These are phyloP conservation scores for Luidia sarsii DNA, from an alignment of 53 echinoderm and acorn worm genomes.

Conservation along the genomic window DNA sequence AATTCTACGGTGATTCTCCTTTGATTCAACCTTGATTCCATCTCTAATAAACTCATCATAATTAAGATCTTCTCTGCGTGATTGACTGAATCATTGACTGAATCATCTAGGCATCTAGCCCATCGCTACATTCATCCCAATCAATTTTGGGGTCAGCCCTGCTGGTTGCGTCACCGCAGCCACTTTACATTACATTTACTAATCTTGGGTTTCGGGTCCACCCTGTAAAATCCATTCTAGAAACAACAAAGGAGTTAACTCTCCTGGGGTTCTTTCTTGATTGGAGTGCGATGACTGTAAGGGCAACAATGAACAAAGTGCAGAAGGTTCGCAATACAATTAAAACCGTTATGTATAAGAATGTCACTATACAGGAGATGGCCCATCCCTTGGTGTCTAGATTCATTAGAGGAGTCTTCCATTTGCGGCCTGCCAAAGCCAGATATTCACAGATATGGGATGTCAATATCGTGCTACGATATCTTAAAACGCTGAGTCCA, in stretches of 20 bases:
- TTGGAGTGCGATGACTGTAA: slow-evolving; percentile 49
- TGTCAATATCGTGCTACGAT: slow-evolving; percentile 21
- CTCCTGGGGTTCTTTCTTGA: slow-evolving; percentile 45
- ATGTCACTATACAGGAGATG: slow-evolving; percentile 30
- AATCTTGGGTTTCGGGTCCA: slow-evolving; percentile 31
- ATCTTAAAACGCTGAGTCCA: background rate
- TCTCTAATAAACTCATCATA: too few relatives aligned
- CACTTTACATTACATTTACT: background rate
- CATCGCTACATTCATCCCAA: too few relatives aligned
- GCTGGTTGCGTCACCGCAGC: too few relatives aligned
- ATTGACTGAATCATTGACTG: too few relatives aligned
- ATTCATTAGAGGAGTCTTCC: slow-evolving; percentile 54
- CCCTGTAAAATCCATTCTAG: slow-evolving; percentile 42
- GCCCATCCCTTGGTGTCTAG: slow-evolving; percentile 52
- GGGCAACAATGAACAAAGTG: slow-evolving; percentile 25
- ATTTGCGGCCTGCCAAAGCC: slow-evolving; percentile 43
- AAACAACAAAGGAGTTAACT: slow-evolving; percentile 19
- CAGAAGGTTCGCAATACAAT: background rate
- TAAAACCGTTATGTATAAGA: background rate
- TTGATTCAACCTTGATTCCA: too few relatives aligned
- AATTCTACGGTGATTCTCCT: too few relatives aligned
- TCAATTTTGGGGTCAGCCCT: too few relatives aligned
- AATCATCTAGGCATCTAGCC: too few relatives aligned
- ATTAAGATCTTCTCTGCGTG: too few relatives aligned
- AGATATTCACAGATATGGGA: slow-evolving; percentile 53